phyloP scores from a whole-genome alignment of 2,113 vertebrate species.

The Notothenia rossii region DNA sequence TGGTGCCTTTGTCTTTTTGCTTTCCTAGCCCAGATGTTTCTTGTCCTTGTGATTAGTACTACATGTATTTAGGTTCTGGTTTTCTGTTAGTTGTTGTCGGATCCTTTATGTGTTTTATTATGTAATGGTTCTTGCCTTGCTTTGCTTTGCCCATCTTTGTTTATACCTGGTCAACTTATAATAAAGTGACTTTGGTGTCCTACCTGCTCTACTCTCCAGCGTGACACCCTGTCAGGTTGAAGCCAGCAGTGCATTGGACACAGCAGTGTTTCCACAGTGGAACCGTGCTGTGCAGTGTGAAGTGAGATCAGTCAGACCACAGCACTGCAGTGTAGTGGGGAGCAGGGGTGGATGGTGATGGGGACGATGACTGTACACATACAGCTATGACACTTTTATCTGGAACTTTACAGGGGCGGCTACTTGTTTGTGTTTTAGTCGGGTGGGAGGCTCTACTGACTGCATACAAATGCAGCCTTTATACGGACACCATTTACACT shows the following conservation, averaged over 20 bases:
- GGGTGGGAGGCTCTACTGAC: conserved; percentile 39
- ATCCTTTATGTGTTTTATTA: neutral
- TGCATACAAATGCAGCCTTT: conserved; percentile 8
- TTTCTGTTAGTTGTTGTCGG: too few species aligned
- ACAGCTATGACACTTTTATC: conserved; percentile 56
- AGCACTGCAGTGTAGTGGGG: conserved; percentile 24
- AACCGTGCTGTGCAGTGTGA: conserved; percentile 49
- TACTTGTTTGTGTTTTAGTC: conserved; percentile 29
- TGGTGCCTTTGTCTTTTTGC: too few species aligned
- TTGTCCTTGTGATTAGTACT: too few species aligned
- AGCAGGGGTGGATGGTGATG: conserved; percentile 68
- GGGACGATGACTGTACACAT: conserved; percentile 73
- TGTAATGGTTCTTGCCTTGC: too few species aligned
- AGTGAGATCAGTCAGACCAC: conserved; percentile 58
- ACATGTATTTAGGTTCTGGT: too few species aligned
- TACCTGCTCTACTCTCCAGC: too few species aligned
- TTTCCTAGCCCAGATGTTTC: too few species aligned
- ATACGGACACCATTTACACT: neutral
- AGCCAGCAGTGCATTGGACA: neutral
- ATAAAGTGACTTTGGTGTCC: too few species aligned
- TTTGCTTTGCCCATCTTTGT: too few species aligned
- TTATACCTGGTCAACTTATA: too few species aligned
- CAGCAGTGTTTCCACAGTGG: conserved; percentile 58
- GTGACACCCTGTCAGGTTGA: too few species aligned
- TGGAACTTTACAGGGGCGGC: conserved; percentile 71